Conservation (phyloP, 2,797 vertebrate species). For the Sebastes hopkinsi region DNA sequence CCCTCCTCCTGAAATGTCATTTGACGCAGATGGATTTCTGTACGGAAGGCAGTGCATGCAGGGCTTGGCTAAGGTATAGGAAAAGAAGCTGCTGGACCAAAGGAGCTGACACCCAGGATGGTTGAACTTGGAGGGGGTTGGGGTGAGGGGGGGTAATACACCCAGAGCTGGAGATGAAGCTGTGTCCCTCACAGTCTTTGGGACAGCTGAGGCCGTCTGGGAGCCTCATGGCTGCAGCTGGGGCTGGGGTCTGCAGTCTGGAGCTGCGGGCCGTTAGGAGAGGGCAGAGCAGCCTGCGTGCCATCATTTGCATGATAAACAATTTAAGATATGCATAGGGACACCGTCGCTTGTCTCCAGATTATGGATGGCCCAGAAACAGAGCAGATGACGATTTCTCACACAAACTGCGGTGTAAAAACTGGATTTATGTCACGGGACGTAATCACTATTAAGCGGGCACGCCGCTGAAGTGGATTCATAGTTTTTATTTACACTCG, state of each 20-base stretch:
- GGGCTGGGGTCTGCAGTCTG: slow-evolving; percentile 73
- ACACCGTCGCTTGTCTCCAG: slow-evolving; percentile 74
- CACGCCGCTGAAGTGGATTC: slow-evolving; percentile 12
- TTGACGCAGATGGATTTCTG: slow-evolving; percentile 48
- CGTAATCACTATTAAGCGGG: slow-evolving; percentile 18
- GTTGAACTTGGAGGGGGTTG: slow-evolving; percentile 18
- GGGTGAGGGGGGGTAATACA: neutral
- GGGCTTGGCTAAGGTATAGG: slow-evolving; percentile 3
- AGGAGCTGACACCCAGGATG: slow-evolving; percentile 34
- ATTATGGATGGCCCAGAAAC: slow-evolving; percentile 79
- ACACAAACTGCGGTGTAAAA: slow-evolving; percentile 54
- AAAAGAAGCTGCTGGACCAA: slow-evolving; percentile 13
- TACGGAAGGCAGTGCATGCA: slow-evolving; percentile 15
- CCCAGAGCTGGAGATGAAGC: slow-evolving; percentile 34
- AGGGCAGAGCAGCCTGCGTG: slow-evolving; percentile 73
- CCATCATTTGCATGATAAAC: slow-evolving; percentile 85
- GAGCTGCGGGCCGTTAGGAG: slow-evolving; percentile 73
- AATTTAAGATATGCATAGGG: slow-evolving; percentile 84
- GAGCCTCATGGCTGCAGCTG: slow-evolving; percentile 76
- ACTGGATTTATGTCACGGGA: slow-evolving; percentile 22
- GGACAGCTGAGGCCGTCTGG: slow-evolving; percentile 79
- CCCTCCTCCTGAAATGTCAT: slow-evolving; percentile 47
- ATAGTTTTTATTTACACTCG: slow-evolving; percentile 30
- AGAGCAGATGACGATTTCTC: slow-evolving; percentile 77
- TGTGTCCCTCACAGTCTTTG: slow-evolving; percentile 36